These are phyloP conservation scores for Pelecanus crispus DNA, from an alignment of 2,113 vertebrate species.

Conservation along the genomic window DNA sequence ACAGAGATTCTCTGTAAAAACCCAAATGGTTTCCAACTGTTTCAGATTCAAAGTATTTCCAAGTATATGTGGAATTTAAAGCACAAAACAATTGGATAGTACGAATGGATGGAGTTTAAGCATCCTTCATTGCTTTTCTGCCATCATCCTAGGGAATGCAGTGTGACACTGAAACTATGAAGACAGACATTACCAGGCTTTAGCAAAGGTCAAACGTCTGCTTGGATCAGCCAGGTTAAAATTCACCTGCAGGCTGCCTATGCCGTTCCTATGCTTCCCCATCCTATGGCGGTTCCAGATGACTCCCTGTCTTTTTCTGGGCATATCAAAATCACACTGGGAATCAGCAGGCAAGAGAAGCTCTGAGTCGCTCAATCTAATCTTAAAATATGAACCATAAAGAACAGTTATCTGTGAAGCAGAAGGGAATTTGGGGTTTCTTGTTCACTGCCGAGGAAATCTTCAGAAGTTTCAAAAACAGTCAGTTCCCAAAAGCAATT, in stretches of 20 bases:
- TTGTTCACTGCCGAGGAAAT: not conserved
- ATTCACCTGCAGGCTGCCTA: constrained; percentile 23
- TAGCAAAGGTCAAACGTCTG: constrained; percentile 41
- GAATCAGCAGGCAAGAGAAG: not conserved
- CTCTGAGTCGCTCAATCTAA: not conserved
- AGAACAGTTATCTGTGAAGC: not conserved
- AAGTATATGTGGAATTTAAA: not conserved
- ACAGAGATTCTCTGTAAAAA: not conserved
- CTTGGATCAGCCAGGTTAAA: constrained; percentile 25
- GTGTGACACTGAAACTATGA: constrained; percentile 29
- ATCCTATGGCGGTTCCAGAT: not conserved
- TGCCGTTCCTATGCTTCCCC: not conserved
- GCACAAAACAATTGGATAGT: not conserved
- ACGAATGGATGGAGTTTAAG: not conserved
- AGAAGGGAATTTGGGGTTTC: not conserved
- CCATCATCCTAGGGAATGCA: not conserved
- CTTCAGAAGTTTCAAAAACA: not conserved
- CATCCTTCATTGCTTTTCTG: not conserved
- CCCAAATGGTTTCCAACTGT: not conserved
- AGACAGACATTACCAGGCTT: not conserved
- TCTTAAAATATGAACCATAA: not conserved
- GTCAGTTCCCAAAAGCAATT: not conserved
- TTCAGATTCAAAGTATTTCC: constrained; percentile 10
- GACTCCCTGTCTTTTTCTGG: not conserved
- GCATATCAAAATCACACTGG: not conserved